Evolutionary conservation across 2,888 invertebrate genomes (phyloP).

Genomic region (Orthonevra nobilis): DNA sequence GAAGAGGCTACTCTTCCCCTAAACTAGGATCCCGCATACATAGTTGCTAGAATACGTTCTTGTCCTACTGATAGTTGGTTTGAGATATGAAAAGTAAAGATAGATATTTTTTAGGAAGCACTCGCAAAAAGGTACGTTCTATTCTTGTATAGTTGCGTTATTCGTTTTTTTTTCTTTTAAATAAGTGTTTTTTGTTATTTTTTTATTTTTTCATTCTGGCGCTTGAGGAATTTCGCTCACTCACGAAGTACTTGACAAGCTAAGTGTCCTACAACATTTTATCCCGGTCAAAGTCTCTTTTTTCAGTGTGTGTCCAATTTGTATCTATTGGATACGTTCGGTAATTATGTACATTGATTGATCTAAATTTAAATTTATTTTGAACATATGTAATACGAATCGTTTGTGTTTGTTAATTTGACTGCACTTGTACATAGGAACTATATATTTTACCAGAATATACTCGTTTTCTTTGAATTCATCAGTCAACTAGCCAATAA

Average conservation of each 20-base stretch:
- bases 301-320: conserved; percentile 34
- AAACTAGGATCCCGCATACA: conserved; percentile 59
- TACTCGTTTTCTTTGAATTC: no score
- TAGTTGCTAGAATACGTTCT: conserved; percentile 47
- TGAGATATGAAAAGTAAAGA: conserved; percentile 16
- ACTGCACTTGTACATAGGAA: no score
- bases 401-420: no score
- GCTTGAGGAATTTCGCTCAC: conserved; percentile 29
- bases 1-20: conserved; percentile 41
- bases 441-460: no score
- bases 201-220: conserved; percentile 26
- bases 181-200: neutral
- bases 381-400: no score
- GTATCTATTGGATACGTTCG: conserved; percentile 36
- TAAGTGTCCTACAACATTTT: conserved; percentile 55
- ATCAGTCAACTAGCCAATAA: no score
- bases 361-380: conserved; percentile 58
- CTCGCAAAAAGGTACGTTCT: conserved; percentile 35
- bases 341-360: conserved; percentile 13
- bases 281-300: conserved; percentile 62
- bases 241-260: conserved; percentile 19
- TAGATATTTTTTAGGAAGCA: conserved; percentile 9
- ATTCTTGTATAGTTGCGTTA: neutral
- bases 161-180: conserved; percentile 1
- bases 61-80: conserved; percentile 14